Conservation (phyloP, 1,140 invertebrate genomes). For the Drosophila subobscura region DNA sequence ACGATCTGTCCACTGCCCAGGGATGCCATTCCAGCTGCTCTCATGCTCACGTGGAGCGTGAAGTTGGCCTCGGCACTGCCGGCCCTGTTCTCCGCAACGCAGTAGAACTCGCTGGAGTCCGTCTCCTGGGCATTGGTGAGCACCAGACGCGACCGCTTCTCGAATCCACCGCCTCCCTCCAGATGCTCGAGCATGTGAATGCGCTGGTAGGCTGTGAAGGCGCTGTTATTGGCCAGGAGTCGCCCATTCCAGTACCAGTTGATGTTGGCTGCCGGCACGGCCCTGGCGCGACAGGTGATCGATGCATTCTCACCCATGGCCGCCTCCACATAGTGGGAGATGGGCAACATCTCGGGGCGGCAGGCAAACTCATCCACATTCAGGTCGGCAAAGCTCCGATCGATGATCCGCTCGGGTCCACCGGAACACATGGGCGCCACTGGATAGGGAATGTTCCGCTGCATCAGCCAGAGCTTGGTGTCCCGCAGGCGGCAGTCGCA, state of each 20-base stretch:
- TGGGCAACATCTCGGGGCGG: conserved; percentile 90
- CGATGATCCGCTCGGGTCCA: conserved; percentile 87
- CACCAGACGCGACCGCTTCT: conserved; percentile 91
- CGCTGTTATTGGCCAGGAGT: conserved; percentile 90
- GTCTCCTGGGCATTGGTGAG: conserved; percentile 94
- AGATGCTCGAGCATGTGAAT: conserved; percentile 92
- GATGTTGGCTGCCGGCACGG: conserved; percentile 91
- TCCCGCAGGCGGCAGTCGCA: conserved; percentile 94
- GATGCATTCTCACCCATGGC: conserved; percentile 93
- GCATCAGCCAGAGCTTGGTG: conserved; percentile 92
- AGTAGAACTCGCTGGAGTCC: conserved; percentile 95
- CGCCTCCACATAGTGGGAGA: conserved; percentile 90
- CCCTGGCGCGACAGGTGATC: conserved; percentile 90
- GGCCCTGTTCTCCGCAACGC: conserved; percentile 95
- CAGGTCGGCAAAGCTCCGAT: conserved; percentile 90
- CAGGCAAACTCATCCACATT: conserved; percentile 94
- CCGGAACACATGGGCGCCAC: conserved; percentile 90
- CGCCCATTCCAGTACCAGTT: conserved; percentile 95
- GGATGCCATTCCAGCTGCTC: conserved; percentile 90
- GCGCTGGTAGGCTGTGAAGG: conserved; percentile 91
- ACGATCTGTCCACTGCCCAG: conserved; percentile 93
- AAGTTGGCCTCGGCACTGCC: conserved; percentile 96
- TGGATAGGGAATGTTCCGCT: conserved; percentile 92
- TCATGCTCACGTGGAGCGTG: conserved; percentile 91
- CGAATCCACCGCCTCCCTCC: conserved; percentile 83